Evolutionary conservation across 2,797 vertebrate genomes (phyloP), one percentile per base, ranked within the genome.

Genomic region (Tokudaia muenninki): DNA sequence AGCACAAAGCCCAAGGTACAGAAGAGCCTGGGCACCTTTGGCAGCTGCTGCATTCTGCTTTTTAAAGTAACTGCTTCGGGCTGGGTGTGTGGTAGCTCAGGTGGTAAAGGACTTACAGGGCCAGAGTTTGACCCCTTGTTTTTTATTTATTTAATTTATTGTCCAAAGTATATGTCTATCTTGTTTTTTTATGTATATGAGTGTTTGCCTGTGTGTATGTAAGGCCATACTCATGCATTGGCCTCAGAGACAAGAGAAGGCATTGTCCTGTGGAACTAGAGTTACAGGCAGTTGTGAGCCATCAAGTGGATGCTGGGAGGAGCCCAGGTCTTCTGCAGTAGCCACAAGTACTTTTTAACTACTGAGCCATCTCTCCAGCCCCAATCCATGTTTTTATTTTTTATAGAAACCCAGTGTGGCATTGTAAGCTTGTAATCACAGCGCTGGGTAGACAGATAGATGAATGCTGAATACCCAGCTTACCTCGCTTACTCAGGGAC

Each of bases 1-100:
- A 59, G 59, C 80, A 55, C 59, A 67, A n/a, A 96, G 70, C 67
- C 78, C 91, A 91, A 57, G 61, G 65, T 87, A 86, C 86, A 92
- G 86, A 87, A 89, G 86, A 84, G 67, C 77, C 65, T 92, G 88
- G 82, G 86, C 93, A 75, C 41, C 29, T 47, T 3, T 67, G 57
- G 78, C 84, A 91, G 7, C 55, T 59, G 34, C 78, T 82, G 80
- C 16, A 61, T 82, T 94, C 88, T 82, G 2, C 77, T 80, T 83
- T 91, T 16, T 92, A 87, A 90, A 81, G 50, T 44, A 80, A 47
- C 87, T 63, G 44, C 78, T 74, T 44, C 29, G 3, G 70, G 19
- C 72, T 59, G 37, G 24, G 9, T 57, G 57, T 29, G 19, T 52
- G 31, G 21, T 77, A 77, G 55, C 26, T 16, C 17, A 13, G 37